Evolutionary conservation across 35 echinoderm and acorn worm genomes (phyloP), one percentile per base, ranked within the genome.

Genomic region (Acanthaster planci): DNA sequence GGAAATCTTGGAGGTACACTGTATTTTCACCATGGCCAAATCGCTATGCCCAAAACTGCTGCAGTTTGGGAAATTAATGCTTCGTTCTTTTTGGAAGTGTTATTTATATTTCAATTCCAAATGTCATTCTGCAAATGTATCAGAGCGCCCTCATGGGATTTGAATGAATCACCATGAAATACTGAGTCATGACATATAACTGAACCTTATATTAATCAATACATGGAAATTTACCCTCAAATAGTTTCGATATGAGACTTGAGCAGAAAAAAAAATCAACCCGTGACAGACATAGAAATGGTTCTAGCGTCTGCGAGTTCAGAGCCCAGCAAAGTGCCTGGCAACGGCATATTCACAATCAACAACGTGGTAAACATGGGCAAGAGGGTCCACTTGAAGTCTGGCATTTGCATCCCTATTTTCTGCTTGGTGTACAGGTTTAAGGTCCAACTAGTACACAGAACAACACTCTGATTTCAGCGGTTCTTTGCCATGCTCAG

Each of bases 361-460:
- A 72, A 72, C 30, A 36, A 26, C 14, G 34, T 10, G 34, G 64
- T 72, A 7, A 72, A 72, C 64, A 72, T 10, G 23, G n/a, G 19
- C 64, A 72, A 72, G 34, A 72, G 64, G 23, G 34, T 34, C 21
- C 64, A 72, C 64, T 72, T 72, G 64, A 72, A 8, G 34, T 7
- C 30, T 10, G 22, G 23, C 18, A 26, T 34, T 34, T 26, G 23
- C 30, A 12, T 29, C 64, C 64, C 14, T 72, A 27, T 72, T 72
- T 72, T 34, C 19, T 26, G 19, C 56, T 59, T 12, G 29, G 34
- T 34, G 64, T 14, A 26, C 14, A 26, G 64, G 64, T 72, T 72
- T 26, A 72, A 23, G 34, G 64, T 2, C 34, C 14, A 34, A 5
- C 64, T 18, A 18, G 56, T 59, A n/a, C 21, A 26, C 42, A 47